Conservation (phyloP, 2,888 invertebrate species). For the Koerneria pararmatus region DNA sequence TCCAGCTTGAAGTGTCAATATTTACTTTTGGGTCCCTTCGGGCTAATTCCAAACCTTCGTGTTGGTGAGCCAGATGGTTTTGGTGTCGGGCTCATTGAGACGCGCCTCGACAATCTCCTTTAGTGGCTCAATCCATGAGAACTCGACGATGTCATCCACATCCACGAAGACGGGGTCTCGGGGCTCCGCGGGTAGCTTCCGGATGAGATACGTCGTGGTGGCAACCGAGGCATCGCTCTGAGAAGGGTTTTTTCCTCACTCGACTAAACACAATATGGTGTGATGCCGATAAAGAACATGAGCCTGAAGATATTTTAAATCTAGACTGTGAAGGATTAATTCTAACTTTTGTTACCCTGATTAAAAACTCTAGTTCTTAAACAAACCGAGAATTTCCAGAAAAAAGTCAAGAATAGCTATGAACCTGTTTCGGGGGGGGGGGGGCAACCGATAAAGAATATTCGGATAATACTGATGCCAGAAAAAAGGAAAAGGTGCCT, state of each 20-base stretch:
- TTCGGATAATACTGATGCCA: no score
- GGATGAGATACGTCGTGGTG: constrained; percentile 49
- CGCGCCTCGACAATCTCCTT: constrained; percentile 68
- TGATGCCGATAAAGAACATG: not conserved
- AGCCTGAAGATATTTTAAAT: not conserved
- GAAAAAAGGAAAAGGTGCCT: no score
- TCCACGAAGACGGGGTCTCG: constrained; percentile 54
- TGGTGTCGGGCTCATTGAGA: constrained; percentile 67
- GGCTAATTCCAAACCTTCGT: constrained; percentile 35
- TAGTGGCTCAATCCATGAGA: constrained; percentile 58
- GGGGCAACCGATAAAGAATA: no score
- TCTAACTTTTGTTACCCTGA: no score
- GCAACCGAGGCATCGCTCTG: constrained; percentile 46
- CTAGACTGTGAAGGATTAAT: no score
- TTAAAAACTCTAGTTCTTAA: no score
- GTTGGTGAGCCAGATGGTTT: constrained; percentile 66
- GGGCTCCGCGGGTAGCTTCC: constrained; percentile 36
- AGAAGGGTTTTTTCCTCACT: constrained; percentile 1
- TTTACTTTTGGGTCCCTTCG: not conserved
- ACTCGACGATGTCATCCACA: constrained; percentile 56
- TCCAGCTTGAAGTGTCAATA: constrained; percentile 7
- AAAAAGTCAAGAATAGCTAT: no score
- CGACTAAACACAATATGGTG: not conserved
- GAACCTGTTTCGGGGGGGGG: no score
- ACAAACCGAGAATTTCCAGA: no score